Base-by-base conservation (phyloP, 2,113 vertebrate species). In the Psophia crepitans region DNA sequence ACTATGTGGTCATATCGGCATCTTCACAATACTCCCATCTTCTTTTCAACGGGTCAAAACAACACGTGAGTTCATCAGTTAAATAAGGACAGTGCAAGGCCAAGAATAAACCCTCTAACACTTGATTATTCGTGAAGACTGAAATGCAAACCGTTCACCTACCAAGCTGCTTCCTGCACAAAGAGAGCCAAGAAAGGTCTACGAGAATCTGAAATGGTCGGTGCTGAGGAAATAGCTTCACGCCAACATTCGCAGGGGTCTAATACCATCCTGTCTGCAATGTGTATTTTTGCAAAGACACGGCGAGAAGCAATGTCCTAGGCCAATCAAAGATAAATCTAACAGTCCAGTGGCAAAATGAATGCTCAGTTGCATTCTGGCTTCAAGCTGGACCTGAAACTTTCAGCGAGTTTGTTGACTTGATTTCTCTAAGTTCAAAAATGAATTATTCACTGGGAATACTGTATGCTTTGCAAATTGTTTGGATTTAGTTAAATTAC, bases 401-500 rank as follows among this genome's bases (percentile, higher is more conserved):
- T 90, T 96, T 43, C 79, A 74, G 35, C 6, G 39, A 88, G 63
- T 82, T 94, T 87, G 82, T 85, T 95, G 93, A 93, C 86, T 87
- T 95, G 39, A 96, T 93, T 89, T 92, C 39, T 85, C 89, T 57
- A 53, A 96, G 84, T 93, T 77, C 15, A 64, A 65, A 83, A 84
- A 87, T 53, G 82, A 97, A 91, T 94, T 80, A 94, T 96, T 96
- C 85, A 69, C 63, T 83, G 87, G 90, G 83, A 93, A 84, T 83
- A 77, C 41, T 33, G 77, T 41, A 41, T 80, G 74, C 71, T 90
- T 86, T 82, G 89, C 46, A 76, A 97, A 96, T 63, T 91, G 90
- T 92, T 97, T 88, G 91, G 92, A 69, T 90, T 97, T 92, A 83
- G 96, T 93, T 96, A 87, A 95, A 96, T 82, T 95, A 93, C 49